Base-by-base conservation (phyloP, 1,140 invertebrate species). In the Fragariocoptes setiger region DNA sequence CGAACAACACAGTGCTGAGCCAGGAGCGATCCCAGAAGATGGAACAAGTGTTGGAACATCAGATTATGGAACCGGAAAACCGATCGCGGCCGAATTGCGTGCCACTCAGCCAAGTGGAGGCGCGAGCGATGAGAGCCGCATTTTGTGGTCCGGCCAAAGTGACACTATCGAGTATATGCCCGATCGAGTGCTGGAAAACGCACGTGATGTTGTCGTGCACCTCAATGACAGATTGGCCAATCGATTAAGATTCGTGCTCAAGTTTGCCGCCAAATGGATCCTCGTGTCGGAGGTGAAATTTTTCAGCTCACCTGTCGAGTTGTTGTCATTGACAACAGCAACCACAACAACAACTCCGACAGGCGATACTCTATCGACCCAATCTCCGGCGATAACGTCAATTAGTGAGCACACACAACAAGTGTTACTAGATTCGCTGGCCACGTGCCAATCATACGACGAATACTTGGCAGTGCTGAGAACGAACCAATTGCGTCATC, bases 191-290 rank as follows among this genome's bases (percentile, higher is more conserved):
- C 76, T 79, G 52, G 77, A 85, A 51, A 66, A 64, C 25, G 71
- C 76, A 1, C 64, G 76, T 18, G 76, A 79, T 55, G 69, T 85
- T 19, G 69, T 69, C 45, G 75, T 86, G 48, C 74, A 74, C 49
- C 64, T 85, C 14, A 71, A 77, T 54, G 70, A 82, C 49, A 66
- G 74, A 4, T 65, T 83, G 19, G 79, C 75, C 3, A 65, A 67
- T 51, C 79, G 71, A 58, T 69, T 85, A 19, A 74, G 74, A 48
- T 61, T 85, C 14, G 68, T 72, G 48, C 59, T 85, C 12, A 66
- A 66, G 48, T 86, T 85, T 57, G 70, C 75, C 4, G 66, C 75
- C 3, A 64, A 68, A 40, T 86, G 78, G 78, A 76, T 88, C 45
- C 69, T 88, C 56, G 67, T 88, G 49, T 79, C 76, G 56, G 80